Base-by-base conservation (phyloP, 2,113 vertebrate species). In the Dendropsophus ebraccatus region DNA sequence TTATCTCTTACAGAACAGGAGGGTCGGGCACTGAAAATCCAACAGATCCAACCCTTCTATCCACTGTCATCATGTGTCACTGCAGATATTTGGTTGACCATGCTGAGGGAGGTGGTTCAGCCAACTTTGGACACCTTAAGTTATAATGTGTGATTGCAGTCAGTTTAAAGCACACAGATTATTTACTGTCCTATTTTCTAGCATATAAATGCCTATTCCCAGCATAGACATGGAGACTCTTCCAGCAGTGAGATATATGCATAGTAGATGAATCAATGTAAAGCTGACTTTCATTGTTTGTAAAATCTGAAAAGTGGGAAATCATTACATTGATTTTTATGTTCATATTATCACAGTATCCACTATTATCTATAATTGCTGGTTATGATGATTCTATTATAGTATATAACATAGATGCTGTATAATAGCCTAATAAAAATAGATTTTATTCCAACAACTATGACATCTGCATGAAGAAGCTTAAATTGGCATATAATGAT, bases 251-350 rank as follows among this genome's bases (percentile, higher is more conserved):
- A 75, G n/a, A 28, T 25, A 14, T 28, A 50, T 50, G n/a, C 25
- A 50, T 25, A 75, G 73, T 13, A 12, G 50, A 75, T 75, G 50
- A 75, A 74, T 47, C 41, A 74, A 50, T 50, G n/a, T 75, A 50
- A 13, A 75, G 25, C 73, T 75, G 30, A 41, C 47, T 74, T 74
- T 74, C 21, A 25, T 16, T 74, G n/a, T 19, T 21, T 47, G 10
- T 74, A 12, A 25, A 6, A 25, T 25, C 41, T 47, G n/a, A 6
- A 49, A 49, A 49, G 49, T 47, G 72, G 47, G 2, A 74, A 49
- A 74, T 49, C 19, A 45, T 45, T 49, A 17, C 45, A 12, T 28
- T 75, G 5, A 28, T 49, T 75, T 28, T 49, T 12, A 5, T 17
- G 12, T 75, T 50, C 0, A 7, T 75, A 75, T 28, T 50, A 75